Conservation (phyloP, 2,797 vertebrate genomes). For the Calcarius lapponicus region DNA sequence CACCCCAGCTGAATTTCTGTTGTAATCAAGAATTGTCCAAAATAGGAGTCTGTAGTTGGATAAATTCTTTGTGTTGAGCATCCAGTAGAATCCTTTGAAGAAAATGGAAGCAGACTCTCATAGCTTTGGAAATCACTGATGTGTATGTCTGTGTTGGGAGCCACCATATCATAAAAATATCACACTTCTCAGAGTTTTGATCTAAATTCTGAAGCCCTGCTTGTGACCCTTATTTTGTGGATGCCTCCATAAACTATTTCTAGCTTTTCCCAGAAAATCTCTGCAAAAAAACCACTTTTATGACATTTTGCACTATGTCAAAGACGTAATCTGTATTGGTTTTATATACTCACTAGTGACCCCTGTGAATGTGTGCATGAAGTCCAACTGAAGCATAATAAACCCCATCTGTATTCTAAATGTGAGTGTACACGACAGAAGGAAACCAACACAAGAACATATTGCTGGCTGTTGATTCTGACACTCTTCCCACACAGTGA, state of each 20-base stretch:
- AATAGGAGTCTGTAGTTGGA: not conserved
- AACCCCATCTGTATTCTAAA: not conserved
- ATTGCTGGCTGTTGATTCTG: slow-evolving; percentile 43
- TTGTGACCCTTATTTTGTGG: not conserved
- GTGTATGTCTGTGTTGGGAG: not conserved
- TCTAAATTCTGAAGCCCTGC: not conserved
- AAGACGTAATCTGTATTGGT: not conserved
- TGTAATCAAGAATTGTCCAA: not conserved
- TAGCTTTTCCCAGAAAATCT: not conserved
- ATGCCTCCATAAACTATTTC: not conserved
- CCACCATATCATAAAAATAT: not conserved
- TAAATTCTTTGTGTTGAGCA: not conserved
- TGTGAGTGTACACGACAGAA: not conserved
- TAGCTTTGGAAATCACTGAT: not conserved
- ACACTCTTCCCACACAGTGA: not conserved
- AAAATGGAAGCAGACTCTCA: not conserved
- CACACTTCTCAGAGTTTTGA: not conserved
- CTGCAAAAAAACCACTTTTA: not conserved
- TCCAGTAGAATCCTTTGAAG: not conserved
- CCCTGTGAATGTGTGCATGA: not conserved
- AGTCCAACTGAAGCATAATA: not conserved
- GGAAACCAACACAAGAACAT: not conserved
- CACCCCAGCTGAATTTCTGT: not conserved
- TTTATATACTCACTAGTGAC: not conserved
- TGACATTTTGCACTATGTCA: not conserved